These are phyloP conservation scores for Darevskia nairensis DNA, from an alignment of 2,797 vertebrate genomes.

Conservation along the genomic window DNA sequence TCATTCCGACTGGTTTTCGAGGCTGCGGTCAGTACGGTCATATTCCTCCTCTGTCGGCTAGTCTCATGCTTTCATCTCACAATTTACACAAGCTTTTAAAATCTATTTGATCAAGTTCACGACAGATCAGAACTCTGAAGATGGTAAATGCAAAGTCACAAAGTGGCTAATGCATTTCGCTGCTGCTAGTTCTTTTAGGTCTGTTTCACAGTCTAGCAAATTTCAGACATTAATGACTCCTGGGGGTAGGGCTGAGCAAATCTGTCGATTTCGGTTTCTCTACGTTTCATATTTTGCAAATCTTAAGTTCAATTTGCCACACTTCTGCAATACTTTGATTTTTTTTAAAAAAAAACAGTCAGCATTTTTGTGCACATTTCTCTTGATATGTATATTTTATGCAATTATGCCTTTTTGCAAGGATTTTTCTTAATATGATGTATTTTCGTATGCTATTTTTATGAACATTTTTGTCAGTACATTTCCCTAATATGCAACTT, in stretches of 20 bases:
- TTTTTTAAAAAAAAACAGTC: no score
- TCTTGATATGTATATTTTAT: not conserved
- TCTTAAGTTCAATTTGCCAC: no score
- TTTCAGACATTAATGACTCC: not conserved
- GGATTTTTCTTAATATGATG: no score
- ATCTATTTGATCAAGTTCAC: not conserved
- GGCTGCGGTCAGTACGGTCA: not conserved
- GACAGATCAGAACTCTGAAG: no score
- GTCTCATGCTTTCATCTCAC: not conserved
- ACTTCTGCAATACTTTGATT: no score
- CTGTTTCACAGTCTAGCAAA: not conserved
- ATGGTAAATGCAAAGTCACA: not conserved
- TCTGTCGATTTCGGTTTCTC: no score
- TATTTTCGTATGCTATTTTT: no score
- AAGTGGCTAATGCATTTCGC: not conserved
- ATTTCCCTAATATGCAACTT: no score
- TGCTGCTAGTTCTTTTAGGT: not conserved
- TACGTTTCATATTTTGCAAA: no score
- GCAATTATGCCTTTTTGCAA: not conserved
- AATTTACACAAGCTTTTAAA: not conserved
- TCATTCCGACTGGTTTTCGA: conserved; percentile 7
- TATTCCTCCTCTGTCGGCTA: not conserved
- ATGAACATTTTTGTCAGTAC: no score
- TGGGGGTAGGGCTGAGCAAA: not conserved
- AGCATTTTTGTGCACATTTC: no score